phyloP scores from a whole-genome alignment of 2,888 invertebrate species.

The Tenthredo livida region DNA sequence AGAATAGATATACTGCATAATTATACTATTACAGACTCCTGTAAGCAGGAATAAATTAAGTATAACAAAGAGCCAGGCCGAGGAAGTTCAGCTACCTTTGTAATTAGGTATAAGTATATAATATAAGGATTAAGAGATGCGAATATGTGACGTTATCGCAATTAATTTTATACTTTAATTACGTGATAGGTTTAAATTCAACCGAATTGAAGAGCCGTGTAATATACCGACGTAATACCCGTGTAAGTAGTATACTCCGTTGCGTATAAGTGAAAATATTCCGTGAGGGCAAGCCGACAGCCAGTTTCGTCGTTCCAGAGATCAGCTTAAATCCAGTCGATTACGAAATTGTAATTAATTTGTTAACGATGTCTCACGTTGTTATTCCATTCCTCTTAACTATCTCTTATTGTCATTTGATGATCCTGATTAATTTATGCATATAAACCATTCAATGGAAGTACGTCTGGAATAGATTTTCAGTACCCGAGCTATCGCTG shows the following conservation, averaged over 20 bases:
- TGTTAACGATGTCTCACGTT: constrained; percentile 1
- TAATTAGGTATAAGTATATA: not conserved
- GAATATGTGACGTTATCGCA: not conserved
- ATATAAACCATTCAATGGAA: not conserved
- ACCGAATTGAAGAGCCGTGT: constrained; percentile 17
- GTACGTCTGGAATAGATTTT: not conserved
- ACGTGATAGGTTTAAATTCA: constrained; percentile 29
- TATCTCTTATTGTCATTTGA: constrained; percentile 31
- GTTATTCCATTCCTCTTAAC: not conserved
- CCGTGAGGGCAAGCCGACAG: constrained; percentile 28
- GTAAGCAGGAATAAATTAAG: constrained; percentile 7
- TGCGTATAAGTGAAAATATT: constrained; percentile 45
- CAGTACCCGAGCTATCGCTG: not conserved
- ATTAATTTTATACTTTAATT: constrained; percentile 34
- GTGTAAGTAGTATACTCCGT: constrained; percentile 10
- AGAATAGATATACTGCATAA: constrained; percentile 25
- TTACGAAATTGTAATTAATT: constrained; percentile 44
- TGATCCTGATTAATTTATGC: not conserved
- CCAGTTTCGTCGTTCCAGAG: constrained; percentile 25
- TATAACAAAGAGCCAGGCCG: not conserved
- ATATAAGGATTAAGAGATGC: constrained; percentile 4
- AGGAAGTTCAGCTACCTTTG: constrained; percentile 30
- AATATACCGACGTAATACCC: constrained; percentile 34
- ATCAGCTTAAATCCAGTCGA: constrained; percentile 9
- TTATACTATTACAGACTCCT: constrained; percentile 7